Conservation (phyloP, 2,113 vertebrate genomes). For the Albula glossodonta region DNA sequence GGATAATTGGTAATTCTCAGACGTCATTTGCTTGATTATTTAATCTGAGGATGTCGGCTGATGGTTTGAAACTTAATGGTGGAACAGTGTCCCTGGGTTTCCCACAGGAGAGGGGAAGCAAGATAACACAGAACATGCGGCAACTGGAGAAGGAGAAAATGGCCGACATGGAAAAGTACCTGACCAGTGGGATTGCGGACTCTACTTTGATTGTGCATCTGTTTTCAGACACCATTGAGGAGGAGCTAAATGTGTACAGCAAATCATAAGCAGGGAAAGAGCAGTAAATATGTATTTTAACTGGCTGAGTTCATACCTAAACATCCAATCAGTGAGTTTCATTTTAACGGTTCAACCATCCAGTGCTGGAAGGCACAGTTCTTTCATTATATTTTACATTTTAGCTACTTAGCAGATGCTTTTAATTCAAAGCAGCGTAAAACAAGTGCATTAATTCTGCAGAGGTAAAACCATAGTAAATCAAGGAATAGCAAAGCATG, state of each 20-base stretch:
- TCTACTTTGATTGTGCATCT: conserved; percentile 68
- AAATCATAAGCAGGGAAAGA: conserved; percentile 33
- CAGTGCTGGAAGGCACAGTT: neutral
- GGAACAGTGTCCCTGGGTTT: neutral
- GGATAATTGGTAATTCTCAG: too few relatives aligned
- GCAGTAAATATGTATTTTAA: neutral
- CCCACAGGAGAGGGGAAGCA: conserved; percentile 74
- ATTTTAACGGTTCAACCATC: neutral
- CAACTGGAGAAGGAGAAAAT: conserved; percentile 79
- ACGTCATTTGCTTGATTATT: neutral
- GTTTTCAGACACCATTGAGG: conserved; percentile 71
- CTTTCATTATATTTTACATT: too few relatives aligned
- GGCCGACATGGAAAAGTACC: conserved; percentile 74
- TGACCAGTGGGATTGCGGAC: conserved; percentile 67
- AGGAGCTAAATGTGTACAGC: conserved; percentile 79
- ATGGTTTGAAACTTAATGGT: neutral
- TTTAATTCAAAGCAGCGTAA: too few relatives aligned
- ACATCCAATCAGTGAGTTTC: neutral
- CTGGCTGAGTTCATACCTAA: neutral
- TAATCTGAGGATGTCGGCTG: neutral
- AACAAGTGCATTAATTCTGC: too few relatives aligned
- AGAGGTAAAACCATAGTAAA: too few relatives aligned
- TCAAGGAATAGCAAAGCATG: too few relatives aligned
- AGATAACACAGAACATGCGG: conserved; percentile 71
- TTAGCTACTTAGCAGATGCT: too few relatives aligned